Base-by-base conservation (phyloP, 2,888 invertebrate genomes). In the Epinotia bilunana region DNA sequence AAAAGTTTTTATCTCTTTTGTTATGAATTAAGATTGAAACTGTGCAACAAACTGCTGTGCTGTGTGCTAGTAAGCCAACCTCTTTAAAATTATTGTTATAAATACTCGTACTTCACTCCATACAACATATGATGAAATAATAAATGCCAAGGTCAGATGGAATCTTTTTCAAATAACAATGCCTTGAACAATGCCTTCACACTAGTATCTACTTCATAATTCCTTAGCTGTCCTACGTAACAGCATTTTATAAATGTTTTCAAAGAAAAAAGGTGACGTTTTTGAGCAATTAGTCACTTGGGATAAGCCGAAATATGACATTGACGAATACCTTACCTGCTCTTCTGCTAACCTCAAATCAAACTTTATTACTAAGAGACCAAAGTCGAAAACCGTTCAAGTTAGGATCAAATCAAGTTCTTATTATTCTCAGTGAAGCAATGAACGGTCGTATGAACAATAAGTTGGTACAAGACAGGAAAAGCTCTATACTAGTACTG, bases 401-500 rank as follows among this genome's bases (percentile, higher is more conserved):
- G 12, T 9, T 20, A n/a, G 18, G 16, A 61, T 18, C 20, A 33
- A 62, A 20, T 71, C 49, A 62, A 49, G 53, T 23, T 74, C 20
- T 58, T 74, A 68, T 64, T 74, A 68, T 60, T 73, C 67, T 57
- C 67, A 76, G 33, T 57, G 71, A 76, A 71, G 63, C 74, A 70
- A 73, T 57, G 78, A 79, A 79, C 78, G 82, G 78, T 72, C 69
- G 72, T 69, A 78, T 76, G 74, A 78, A 78, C 80, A 78, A 81
- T 78, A 78, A 79, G 78, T 80, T 75, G 72, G 77, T 80, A 80
- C 80, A 79, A 80, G 83, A 83, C 84, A 83, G 84, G 84, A 85
- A 85, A 84, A 83, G 80, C 78, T 78, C 74, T 77, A 60, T 60
- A 68, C 55, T 64, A 72, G 72, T 77, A 82, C 86, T 90, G 90